Conservation (phyloP, 2,113 vertebrate species). For the Sinocyclocheilus maitianheensis region DNA sequence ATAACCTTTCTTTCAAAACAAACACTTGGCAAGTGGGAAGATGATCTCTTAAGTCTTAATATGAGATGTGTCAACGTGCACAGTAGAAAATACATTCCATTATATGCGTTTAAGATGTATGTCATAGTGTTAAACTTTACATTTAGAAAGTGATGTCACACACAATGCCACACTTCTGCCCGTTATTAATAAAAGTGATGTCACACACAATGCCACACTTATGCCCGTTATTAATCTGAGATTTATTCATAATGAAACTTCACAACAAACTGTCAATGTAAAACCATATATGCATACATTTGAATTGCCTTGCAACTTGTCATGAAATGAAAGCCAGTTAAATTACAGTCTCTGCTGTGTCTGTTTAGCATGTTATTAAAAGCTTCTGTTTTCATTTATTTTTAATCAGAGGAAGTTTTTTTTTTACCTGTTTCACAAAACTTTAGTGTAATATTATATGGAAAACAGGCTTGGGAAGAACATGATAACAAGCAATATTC, state of each 20-base stretch:
- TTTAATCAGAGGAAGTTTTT: background rate
- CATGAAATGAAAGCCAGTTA: background rate
- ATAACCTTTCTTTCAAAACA: conserved; percentile 38
- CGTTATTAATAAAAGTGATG: background rate
- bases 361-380: conserved; percentile 14
- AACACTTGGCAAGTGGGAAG: background rate
- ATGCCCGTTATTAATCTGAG: background rate
- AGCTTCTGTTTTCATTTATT: background rate
- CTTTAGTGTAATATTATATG: too few relatives aligned
- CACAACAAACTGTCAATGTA: background rate
- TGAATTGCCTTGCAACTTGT: conserved; percentile 13
- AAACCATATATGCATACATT: conserved; percentile 2
- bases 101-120: background rate
- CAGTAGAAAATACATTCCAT: background rate
- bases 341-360: conserved; percentile 12
- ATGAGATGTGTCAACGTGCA: conserved; percentile 4
- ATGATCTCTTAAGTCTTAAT: conserved; percentile 22
- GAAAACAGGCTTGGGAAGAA: background rate
- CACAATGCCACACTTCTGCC: background rate
- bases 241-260: conserved; percentile 15
- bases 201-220: background rate
- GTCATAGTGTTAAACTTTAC: background rate
- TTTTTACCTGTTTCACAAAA: too few relatives aligned
- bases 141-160: background rate
- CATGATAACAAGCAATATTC: background rate